A percentile compares a stretch with the other conserved stretches of the same genome.
phyloP scores from a whole-genome alignment of 2,113 vertebrate genomes.

The Bambusicola thoracicus region DNA sequence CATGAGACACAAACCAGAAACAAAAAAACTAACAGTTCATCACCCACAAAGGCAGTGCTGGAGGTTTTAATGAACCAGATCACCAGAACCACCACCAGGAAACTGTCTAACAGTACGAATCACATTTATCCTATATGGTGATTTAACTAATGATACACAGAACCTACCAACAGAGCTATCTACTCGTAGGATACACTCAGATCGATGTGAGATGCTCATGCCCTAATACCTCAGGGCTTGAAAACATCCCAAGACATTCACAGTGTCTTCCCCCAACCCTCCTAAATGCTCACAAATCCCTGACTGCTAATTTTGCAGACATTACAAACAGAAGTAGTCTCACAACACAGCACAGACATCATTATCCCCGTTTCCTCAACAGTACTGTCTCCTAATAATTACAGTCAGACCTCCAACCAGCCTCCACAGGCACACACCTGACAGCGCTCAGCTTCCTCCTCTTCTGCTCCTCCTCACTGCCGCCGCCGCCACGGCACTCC shows the following conservation, averaged over 20 bases:
- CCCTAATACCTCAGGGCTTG: background rate
- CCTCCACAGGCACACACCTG: conserved; percentile 38
- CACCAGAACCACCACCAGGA: background rate
- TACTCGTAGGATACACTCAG: fast-evolving
- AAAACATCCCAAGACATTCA: background rate
- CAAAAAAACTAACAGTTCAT: fast-evolving
- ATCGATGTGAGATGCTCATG: fast-evolving
- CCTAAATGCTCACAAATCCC: background rate
- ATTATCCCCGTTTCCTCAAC: no score
- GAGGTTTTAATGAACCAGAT: background rate
- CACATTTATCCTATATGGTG: background rate
- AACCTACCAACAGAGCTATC: background rate
- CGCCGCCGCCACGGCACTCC: background rate
- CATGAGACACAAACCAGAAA: fast-evolving
- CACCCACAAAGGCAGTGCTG: background rate
- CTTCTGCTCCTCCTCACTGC: background rate
- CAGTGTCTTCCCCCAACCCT: background rate
- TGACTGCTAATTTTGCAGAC: background rate
- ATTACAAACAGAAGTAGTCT: no score
- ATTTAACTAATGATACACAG: fast-evolving
- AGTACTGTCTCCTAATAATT: no score
- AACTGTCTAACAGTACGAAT: fast-evolving
- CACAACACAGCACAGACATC: no score
- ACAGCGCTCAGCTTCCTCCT: background rate
- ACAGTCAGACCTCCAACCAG: no score